Evolutionary conservation across 1,140 invertebrate species (phyloP), one percentile per base, ranked within the genome.

Genomic region (Oryctes rhinoceros): DNA sequence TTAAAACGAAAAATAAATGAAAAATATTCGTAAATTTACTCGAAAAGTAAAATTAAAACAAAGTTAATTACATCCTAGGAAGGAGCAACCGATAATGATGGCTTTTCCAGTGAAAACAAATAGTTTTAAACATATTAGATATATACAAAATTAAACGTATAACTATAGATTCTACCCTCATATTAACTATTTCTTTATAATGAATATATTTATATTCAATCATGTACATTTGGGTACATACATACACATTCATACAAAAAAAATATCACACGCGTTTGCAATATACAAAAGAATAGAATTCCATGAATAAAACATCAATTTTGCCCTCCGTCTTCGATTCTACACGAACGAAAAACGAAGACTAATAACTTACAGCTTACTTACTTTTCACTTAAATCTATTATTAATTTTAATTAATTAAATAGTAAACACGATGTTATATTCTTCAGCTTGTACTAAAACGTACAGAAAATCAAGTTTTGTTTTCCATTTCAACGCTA

Each of bases 371-470:
- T 67, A 67, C 13, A 67, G 20, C 20, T 67, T 67, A 53, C n/a
- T 67, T 20, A 35, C 24, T 30, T 65, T 65, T 65, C 62, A 67
- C 65, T 67, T 67, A 76, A 76, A 76, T 9, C 74, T 35, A 76
- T 39, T 76, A 48, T n/a, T 44, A 44, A n/a, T 37, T 30, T 30
- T 75, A 67, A 20, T 35, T 9, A 48, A 76, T 48, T 44, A 76
- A 76, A 44, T 76, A 20, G 35, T 76, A 44, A 76, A 76, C 35
- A 47, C 74, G n/a, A n/a, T 2, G 18, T 35, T 74, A n/a, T 10
- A 13, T 6, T 76, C n/a, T 76, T 76, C 11, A 67, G 20, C 20
- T 65, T 88, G 88, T 91, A 89, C 90, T 91, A 91, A 86, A 91
- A 91, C 90, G 90, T 88, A 91, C 87, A 89, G 88, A 85, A 83